These are phyloP conservation scores for Oscarella lobularis DNA, from an alignment of 37 sponge, comb jelly and placozoan genomes.

Conservation along the genomic window DNA sequence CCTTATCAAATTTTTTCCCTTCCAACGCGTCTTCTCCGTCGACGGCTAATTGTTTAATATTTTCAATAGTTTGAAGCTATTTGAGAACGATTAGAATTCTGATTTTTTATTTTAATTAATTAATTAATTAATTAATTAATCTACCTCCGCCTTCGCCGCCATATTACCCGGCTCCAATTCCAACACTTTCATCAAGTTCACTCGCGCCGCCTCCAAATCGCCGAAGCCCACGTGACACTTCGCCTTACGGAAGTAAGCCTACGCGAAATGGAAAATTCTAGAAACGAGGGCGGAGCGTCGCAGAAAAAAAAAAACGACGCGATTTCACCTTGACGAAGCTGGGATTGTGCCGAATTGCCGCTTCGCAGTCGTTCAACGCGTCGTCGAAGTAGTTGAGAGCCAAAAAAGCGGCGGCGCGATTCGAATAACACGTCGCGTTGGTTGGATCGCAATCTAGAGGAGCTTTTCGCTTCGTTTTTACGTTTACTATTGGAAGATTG, in stretches of 20 bases:
- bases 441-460: constrained; percentile 37
- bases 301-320: no score
- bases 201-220: constrained; percentile 51
- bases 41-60: no score
- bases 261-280: no score
- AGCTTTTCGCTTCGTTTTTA: no score
- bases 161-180: constrained; percentile 33
- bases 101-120: no score
- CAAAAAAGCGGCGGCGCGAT: constrained; percentile 68
- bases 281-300: no score
- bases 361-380: constrained; percentile 51
- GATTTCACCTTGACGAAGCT: constrained; percentile 31
- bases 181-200: constrained; percentile 46
- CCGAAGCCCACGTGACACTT: constrained; percentile 83
- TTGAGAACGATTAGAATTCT: no score
- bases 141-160: constrained; percentile 46
- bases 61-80: no score
- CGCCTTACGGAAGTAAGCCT: constrained; percentile 75
- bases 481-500: no score
- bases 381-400: constrained; percentile 39
- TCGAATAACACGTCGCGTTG: constrained; percentile 52
- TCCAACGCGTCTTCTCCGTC: no score
- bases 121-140: no score
- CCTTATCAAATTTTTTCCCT: no score
- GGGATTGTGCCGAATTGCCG: constrained; percentile 27